Percentiles rank a stretch among this genome's conserved stretches.
Conservation (phyloP, 2,888 invertebrate species). For the Serripes groenlandicus region DNA sequence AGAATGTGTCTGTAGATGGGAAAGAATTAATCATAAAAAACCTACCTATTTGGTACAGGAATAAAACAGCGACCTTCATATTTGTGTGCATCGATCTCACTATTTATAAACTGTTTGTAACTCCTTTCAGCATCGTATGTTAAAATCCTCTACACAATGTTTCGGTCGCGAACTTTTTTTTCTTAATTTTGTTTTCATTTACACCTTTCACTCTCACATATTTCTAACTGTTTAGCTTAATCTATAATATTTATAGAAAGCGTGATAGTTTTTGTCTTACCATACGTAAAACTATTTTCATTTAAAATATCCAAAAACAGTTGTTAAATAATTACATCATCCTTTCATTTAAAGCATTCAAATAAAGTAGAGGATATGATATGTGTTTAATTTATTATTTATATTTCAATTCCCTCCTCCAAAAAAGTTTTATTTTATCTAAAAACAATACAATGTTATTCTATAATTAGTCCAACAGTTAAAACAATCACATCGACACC, state of each 20-base stretch:
- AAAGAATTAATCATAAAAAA: neutral
- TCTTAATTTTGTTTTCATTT: too few species aligned
- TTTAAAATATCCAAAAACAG: neutral
- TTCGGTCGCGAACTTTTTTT: too few species aligned
- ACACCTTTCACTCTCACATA: too few species aligned
- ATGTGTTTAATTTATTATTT: neutral
- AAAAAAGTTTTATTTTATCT: neutral
- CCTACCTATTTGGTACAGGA: constrained; percentile 3
- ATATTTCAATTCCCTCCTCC: neutral
- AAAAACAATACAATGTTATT: constrained; percentile 2
- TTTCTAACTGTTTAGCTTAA: too few species aligned
- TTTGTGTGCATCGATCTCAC: neutral
- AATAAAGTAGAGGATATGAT: neutral
- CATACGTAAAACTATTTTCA: neutral
- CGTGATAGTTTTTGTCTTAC: too few species aligned
- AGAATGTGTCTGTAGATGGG: neutral
- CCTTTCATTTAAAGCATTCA: neutral
- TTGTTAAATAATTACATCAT: neutral
- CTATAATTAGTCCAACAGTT: neutral
- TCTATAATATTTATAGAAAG: too few species aligned
- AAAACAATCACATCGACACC: neutral
- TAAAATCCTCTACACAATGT: neutral
- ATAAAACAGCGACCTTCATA: constrained; percentile 7
- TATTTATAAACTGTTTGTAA: too few species aligned
- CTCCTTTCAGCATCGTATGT: neutral